These are phyloP conservation scores for Aquatica leii DNA, from an alignment of 2,888 invertebrate genomes.

Conservation along the genomic window DNA sequence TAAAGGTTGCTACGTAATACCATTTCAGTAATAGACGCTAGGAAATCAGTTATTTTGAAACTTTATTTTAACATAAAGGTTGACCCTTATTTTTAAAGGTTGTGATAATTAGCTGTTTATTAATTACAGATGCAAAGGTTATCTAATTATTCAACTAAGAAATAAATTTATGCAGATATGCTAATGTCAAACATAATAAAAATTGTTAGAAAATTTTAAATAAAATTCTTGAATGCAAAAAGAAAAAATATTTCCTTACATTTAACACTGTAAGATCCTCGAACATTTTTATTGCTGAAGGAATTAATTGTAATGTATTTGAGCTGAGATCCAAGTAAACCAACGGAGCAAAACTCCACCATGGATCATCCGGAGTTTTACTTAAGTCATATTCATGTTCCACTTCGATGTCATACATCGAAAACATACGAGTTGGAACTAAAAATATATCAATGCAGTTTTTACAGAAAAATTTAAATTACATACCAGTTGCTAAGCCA, in stretches of 20 bases:
- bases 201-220: too few relatives aligned
- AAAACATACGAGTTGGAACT: slow-evolving; percentile 80
- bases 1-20: too few relatives aligned
- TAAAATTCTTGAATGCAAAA: too few relatives aligned
- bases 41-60: too few relatives aligned
- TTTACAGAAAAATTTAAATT: slow-evolving; percentile 5
- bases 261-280: slow-evolving; percentile 74
- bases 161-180: too few relatives aligned
- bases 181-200: too few relatives aligned
- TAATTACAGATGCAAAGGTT: too few relatives aligned
- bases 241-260: slow-evolving; percentile 65
- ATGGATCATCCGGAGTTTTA: slow-evolving; percentile 67
- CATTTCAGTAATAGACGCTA: too few relatives aligned
- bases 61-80: too few relatives aligned
- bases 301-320: slow-evolving; percentile 72
- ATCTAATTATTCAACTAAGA: too few relatives aligned
- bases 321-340: slow-evolving; percentile 81
- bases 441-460: slow-evolving; percentile 31
- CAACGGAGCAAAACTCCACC: slow-evolving; percentile 87
- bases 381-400: slow-evolving; percentile 70
- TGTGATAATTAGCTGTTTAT: too few relatives aligned
- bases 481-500: slow-evolving; percentile 75
- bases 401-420: slow-evolving; percentile 73
- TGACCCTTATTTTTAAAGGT: too few relatives aligned
- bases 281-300: slow-evolving; percentile 71